Evolutionary conservation across 2,888 invertebrate species (phyloP).

Genomic region (Heliconius hortense): DNA sequence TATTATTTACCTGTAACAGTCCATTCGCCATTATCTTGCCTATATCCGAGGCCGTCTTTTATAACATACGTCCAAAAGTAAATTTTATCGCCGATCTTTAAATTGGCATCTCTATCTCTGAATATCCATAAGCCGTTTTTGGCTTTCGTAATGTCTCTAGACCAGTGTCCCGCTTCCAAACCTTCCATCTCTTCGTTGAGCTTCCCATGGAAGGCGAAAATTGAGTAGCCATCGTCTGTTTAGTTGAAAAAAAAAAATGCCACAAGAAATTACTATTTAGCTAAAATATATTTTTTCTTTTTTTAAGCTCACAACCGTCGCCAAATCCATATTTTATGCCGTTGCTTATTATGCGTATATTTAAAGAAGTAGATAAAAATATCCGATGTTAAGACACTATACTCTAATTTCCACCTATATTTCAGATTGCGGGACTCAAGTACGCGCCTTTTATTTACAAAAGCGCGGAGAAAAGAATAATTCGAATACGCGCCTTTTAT

Average conservation of each 20-base stretch:
- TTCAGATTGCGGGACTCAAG: too few species aligned
- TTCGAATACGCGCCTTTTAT: not conserved
- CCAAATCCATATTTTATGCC: too few species aligned
- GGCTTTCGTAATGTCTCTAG: conserved; percentile 83
- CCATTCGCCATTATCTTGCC: conserved; percentile 84
- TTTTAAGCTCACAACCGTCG: too few species aligned
- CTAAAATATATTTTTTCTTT: too few species aligned
- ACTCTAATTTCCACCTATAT: too few species aligned
- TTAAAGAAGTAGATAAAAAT: too few species aligned
- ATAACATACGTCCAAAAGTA: conserved; percentile 90
- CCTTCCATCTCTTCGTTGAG: conserved; percentile 88
- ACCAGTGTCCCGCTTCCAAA: conserved; percentile 85
- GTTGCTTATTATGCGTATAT: too few species aligned
- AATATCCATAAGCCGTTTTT: conserved; percentile 86
- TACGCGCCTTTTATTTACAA: too few species aligned
- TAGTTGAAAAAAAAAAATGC: too few species aligned
- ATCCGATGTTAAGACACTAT: too few species aligned
- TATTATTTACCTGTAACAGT: conserved; percentile 71
- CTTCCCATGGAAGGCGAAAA: conserved; percentile 82
- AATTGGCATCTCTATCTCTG: conserved; percentile 77
- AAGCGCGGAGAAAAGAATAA: not conserved
- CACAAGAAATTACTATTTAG: too few species aligned
- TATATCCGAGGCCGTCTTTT: conserved; percentile 85
- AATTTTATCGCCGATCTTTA: conserved; percentile 86
- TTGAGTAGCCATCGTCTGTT: conserved; percentile 82